These are phyloP conservation scores for Synergus itoensis DNA, from an alignment of 2,888 invertebrate species.

Conservation along the genomic window DNA sequence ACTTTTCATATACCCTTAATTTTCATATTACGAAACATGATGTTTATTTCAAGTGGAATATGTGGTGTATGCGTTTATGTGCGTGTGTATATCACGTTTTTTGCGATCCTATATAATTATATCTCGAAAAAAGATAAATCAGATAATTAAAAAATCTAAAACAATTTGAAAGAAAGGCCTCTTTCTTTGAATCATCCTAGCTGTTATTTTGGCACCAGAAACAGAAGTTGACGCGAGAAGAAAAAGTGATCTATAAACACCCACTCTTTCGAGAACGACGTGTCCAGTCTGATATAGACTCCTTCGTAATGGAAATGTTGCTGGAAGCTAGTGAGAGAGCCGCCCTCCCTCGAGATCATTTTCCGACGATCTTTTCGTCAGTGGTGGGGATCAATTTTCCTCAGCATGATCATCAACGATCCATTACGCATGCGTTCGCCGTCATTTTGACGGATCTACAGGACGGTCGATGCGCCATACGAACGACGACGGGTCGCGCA, in stretches of 20 bases:
- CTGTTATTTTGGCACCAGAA: neutral
- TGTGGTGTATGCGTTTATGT: too few species aligned
- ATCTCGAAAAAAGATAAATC: too few species aligned
- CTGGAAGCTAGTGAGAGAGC: neutral
- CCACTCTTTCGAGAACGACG: slow-evolving; percentile 45
- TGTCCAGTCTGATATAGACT: slow-evolving; percentile 43
- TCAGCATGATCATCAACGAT: slow-evolving; percentile 52
- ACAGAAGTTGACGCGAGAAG: neutral
- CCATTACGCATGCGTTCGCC: slow-evolving; percentile 71
- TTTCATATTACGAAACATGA: too few species aligned
- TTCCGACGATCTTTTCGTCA: slow-evolving; percentile 15
- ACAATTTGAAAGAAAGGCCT: too few species aligned
- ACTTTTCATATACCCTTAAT: too few species aligned
- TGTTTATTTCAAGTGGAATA: too few species aligned
- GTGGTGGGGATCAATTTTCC: slow-evolving; percentile 40
- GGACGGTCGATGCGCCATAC: slow-evolving; percentile 80
- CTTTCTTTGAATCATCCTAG: too few species aligned
- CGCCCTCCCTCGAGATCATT: slow-evolving; percentile 44
- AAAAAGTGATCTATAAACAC: slow-evolving; percentile 46
- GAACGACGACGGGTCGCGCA: slow-evolving; percentile 82
- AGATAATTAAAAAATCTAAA: too few species aligned
- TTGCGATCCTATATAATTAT: too few species aligned
- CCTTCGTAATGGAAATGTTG: slow-evolving; percentile 26
- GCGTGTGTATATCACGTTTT: too few species aligned
- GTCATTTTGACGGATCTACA: slow-evolving; percentile 73